Base-by-base conservation (phyloP, 23 tunicate species). In the Corella eumyota region DNA sequence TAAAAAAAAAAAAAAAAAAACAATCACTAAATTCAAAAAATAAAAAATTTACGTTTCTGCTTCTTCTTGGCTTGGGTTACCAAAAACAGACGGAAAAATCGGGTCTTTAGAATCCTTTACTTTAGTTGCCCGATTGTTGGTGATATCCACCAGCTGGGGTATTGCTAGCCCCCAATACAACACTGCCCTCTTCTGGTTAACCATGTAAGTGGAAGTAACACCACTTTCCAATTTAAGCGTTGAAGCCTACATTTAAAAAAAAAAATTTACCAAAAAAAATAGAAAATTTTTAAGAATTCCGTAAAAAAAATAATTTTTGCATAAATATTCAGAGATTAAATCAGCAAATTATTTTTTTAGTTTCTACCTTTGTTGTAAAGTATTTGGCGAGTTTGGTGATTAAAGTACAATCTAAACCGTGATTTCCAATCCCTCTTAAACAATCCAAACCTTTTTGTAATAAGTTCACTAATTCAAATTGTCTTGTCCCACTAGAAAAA, bases 311-410 rank as follows among this genome's bases (percentile, higher is more conserved):
- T 9, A 40, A 40, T 15, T 11, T 40, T 40, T 40, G 15, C 48
- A 40, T 9, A 11, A 40, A 9, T 11, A 40, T 15, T 40, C 13
- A 9, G 15, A 40, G 48, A 9, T 9, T 40, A 40, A 40, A 9
- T 9, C 11, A 40, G 15, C 11, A 40, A 40, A 40, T 40, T 9
- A 9, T 40, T 9, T 40, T 11, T 40, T 9, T 11, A 40, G 15
- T 40, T 22, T 52, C 11, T 33, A 88, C 96, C 76, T 88, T 88
- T 2, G 96, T 32, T 20, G 80, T 71, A 68, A 88, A 88, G 51
- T 88, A 85, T 47, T 79, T 69, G 50, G 96, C 96, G 31, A 88
- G 71, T 55, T 74, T 74, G 13, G 73, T 48, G 36, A 80, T 33
- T 3, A 88, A 69, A 17, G 49, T 25, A 1, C 38, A 17, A 56